A percentile compares a stretch with the other conserved stretches of the same genome.
phyloP scores from a whole-genome alignment of 2,113 vertebrate species.

The Cnemophilus loriae region DNA sequence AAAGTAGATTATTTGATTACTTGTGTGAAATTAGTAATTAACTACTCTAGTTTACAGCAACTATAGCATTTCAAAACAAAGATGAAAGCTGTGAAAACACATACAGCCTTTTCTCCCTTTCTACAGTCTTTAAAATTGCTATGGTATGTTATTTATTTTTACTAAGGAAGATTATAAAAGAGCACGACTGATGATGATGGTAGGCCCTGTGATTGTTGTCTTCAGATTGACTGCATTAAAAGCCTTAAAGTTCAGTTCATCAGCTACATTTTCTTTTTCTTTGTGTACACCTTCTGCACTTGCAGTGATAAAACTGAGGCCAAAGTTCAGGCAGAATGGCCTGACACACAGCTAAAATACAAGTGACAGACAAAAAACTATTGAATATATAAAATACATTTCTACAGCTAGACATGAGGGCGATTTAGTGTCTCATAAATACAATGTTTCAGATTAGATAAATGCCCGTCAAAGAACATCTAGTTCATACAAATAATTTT shows the following conservation, averaged over 20 bases:
- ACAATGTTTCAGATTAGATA: neutral
- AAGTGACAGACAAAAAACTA: neutral
- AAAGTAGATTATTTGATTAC: neutral
- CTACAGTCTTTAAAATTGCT: neutral
- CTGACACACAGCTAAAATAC: neutral
- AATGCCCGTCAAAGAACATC: neutral
- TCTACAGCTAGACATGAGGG: neutral
- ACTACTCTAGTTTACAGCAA: neutral
- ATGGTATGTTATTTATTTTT: neutral
- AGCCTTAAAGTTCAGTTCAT: neutral
- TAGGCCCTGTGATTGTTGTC: neutral
- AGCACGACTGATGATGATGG: neutral
- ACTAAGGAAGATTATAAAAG: neutral
- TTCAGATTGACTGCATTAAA: neutral
- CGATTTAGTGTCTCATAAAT: neutral
- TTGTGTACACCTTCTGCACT: neutral
- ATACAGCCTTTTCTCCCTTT: neutral
- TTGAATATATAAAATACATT: neutral
- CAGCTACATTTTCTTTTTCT: neutral
- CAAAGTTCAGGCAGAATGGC: constrained; percentile 1
- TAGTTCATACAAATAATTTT: neutral
- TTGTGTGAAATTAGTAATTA: neutral
- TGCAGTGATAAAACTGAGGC: neutral
- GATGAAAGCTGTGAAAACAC: neutral
- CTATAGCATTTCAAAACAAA: neutral